phyloP scores from a whole-genome alignment of 2,797 vertebrate species.

The Diglossa cyanea region DNA sequence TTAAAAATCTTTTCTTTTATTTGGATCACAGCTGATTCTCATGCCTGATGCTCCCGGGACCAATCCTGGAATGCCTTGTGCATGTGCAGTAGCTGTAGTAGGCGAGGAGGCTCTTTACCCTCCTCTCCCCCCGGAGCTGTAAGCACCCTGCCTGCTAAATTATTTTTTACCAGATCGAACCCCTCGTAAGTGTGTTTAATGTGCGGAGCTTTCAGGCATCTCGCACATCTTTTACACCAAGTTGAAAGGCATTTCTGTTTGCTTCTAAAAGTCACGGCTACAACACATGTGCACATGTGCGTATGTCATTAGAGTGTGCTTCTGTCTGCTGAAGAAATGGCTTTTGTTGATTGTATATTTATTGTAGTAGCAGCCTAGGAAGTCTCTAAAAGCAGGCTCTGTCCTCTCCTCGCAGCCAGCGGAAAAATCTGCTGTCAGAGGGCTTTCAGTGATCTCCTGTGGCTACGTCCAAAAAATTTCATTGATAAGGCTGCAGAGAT shows the following conservation, averaged over 20 bases:
- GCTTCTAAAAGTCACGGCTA: not conserved
- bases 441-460: conserved; percentile 34
- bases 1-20: not conserved
- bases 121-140: not conserved
- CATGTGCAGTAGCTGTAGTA: not conserved
- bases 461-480: conserved; percentile 64
- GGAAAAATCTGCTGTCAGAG: conserved; percentile 1
- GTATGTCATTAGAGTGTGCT: not conserved
- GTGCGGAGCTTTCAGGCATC: not conserved
- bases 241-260: not conserved
- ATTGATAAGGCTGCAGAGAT: conserved; percentile 73
- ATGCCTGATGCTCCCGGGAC: not conserved
- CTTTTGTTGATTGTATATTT: not conserved
- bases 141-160: not conserved
- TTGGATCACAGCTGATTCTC: not conserved
- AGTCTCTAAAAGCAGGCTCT: not conserved
- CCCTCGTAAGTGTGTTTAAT: not conserved
- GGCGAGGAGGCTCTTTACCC: not conserved
- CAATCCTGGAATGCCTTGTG: not conserved
- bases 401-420: not conserved
- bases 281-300: not conserved
- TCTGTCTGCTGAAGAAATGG: not conserved
- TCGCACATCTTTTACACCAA: not conserved
- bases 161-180: not conserved
- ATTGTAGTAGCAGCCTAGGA: not conserved